These are phyloP conservation scores for Enteromius afrohamiltoni DNA, from an alignment of 2,797 vertebrate species.

Conservation along the genomic window DNA sequence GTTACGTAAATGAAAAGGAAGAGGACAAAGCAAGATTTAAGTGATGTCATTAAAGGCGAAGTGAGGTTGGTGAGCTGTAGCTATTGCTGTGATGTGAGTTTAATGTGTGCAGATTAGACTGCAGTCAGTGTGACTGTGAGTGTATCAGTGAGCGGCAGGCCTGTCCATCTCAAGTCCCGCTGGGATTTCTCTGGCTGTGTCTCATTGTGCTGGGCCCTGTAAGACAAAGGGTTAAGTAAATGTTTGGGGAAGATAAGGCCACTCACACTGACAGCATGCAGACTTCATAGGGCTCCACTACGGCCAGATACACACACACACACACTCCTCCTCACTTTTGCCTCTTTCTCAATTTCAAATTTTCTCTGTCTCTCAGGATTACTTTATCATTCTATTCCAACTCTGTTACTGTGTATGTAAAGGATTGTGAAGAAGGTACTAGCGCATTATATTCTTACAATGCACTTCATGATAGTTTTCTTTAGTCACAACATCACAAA, in stretches of 20 bases:
- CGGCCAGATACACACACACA: slow-evolving; percentile 75
- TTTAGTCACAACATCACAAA: background rate
- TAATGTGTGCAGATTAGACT: slow-evolving; percentile 54
- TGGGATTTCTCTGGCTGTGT: slow-evolving; percentile 70
- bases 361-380: slow-evolving; percentile 34
- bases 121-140: slow-evolving; percentile 50
- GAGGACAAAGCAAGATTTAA: background rate
- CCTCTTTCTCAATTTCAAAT: slow-evolving; percentile 18
- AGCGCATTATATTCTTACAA: background rate
- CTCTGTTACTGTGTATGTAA: background rate
- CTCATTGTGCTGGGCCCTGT: slow-evolving; percentile 81
- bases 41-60: slow-evolving; percentile 48
- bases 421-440: background rate
- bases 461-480: background rate
- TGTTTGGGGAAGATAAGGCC: slow-evolving; percentile 86
- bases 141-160: slow-evolving; percentile 56
- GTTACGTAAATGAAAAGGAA: slow-evolving; percentile 4
- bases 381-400: slow-evolving; percentile 3
- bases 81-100: slow-evolving; percentile 40
- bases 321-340: slow-evolving; percentile 44
- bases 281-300: slow-evolving; percentile 79
- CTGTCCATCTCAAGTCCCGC: slow-evolving; percentile 51
- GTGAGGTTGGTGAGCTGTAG: slow-evolving; percentile 35
- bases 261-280: slow-evolving; percentile 85
- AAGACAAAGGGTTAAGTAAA: slow-evolving; percentile 91